A percentile compares a stretch with the other conserved stretches of the same genome.
These are phyloP conservation scores for Synergus umbraculus DNA, from an alignment of 2,888 invertebrate species.

Conservation along the genomic window DNA sequence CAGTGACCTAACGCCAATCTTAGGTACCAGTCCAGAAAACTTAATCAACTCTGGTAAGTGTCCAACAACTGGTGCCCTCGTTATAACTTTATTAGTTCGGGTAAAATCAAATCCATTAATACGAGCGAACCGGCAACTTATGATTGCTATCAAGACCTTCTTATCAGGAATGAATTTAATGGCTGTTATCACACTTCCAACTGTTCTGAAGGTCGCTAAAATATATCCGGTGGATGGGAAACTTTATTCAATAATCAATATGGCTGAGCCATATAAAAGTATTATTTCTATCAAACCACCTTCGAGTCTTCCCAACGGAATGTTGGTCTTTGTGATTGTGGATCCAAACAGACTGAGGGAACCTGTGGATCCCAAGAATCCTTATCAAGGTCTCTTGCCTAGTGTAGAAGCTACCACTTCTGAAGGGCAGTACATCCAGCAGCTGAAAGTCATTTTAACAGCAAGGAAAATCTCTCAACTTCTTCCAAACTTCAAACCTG, in stretches of 20 bases:
- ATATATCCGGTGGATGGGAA: background rate
- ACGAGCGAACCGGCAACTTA: background rate
- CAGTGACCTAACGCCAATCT: conserved; percentile 46
- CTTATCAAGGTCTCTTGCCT: conserved; percentile 54
- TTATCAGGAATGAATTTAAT: conserved; percentile 48
- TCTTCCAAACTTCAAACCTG: conserved; percentile 47
- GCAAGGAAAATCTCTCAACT: conserved; percentile 35
- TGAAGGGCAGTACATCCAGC: conserved; percentile 42
- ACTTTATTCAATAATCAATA: conserved; percentile 28
- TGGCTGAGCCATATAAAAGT: background rate
- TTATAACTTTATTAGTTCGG: conserved; percentile 47
- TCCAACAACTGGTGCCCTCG: conserved; percentile 53
- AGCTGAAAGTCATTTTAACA: conserved; percentile 46
- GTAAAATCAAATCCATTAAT: conserved; percentile 45
- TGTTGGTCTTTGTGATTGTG: conserved; percentile 45
- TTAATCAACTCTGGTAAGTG: conserved; percentile 30
- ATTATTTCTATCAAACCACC: background rate
- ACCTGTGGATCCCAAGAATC: conserved; percentile 52
- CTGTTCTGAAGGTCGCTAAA: conserved; percentile 39
- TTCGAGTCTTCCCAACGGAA: background rate
- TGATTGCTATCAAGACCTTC: background rate
- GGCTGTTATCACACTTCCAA: conserved; percentile 50
- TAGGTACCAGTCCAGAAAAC: conserved; percentile 41
- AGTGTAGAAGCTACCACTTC: background rate
- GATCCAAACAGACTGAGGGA: conserved; percentile 55